Evolutionary conservation across 2,797 vertebrate genomes (phyloP).

Genomic region (Chiloscyllium punctatum): DNA sequence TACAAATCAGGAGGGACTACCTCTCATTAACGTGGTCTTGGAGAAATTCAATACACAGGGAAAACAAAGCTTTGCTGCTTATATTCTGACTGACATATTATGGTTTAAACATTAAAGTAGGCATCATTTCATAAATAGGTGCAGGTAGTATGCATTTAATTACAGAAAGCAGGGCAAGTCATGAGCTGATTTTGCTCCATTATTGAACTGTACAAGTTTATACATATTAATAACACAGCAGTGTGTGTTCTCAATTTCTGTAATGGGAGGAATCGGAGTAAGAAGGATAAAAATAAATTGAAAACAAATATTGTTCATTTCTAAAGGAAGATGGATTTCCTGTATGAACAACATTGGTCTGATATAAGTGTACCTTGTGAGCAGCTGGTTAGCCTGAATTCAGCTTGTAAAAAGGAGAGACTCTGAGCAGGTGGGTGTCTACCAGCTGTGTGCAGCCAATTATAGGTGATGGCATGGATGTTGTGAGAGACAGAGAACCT

Average conservation of each 20-base stretch:
- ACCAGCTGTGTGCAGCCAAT: not conserved
- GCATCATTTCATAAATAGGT: not conserved
- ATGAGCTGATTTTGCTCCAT: not conserved
- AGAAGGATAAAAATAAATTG: not conserved
- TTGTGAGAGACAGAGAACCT: not conserved
- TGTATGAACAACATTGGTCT: not conserved
- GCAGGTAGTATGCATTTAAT: not conserved
- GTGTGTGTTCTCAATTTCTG: not conserved
- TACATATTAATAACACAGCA: not conserved
- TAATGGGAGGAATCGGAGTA: not conserved
- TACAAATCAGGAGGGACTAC: not conserved
- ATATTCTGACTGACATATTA: not conserved
- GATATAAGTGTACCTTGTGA: not conserved
- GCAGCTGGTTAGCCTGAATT: not conserved
- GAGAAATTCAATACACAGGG: not conserved
- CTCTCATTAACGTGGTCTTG: not conserved
- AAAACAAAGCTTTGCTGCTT: not conserved
- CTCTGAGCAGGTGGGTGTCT: not conserved
- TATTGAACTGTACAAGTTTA: not conserved
- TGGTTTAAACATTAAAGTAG: not conserved
- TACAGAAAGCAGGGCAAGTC: not conserved
- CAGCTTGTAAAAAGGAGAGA: not conserved
- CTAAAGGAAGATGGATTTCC: not conserved
- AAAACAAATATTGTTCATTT: not conserved
- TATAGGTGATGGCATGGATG: not conserved